phyloP scores from a whole-genome alignment of 1,140 invertebrate genomes.

The Macrobrachium nipponense region DNA sequence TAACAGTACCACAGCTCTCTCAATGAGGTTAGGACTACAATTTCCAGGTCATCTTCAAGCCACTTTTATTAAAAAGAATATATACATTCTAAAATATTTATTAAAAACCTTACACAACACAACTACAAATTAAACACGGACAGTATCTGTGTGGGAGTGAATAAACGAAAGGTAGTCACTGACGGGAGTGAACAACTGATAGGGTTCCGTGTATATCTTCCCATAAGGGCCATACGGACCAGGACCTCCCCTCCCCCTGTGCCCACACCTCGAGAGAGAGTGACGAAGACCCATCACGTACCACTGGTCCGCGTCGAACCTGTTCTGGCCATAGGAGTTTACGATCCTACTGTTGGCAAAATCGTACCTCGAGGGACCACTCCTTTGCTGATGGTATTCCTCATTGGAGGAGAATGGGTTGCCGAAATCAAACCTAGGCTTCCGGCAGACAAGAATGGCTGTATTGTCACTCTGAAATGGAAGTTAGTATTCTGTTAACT shows the following conservation, averaged over 20 bases:
- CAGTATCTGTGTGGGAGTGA: constrained; percentile 25
- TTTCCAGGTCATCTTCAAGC: too few relatives aligned
- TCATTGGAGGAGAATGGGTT: constrained; percentile 6
- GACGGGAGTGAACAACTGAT: constrained; percentile 43
- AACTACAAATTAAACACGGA: too few relatives aligned
- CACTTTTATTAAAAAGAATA: too few relatives aligned
- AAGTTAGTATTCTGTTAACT: neutral
- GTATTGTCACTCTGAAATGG: constrained; percentile 34
- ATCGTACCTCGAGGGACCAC: neutral
- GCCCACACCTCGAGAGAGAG: constrained; percentile 1
- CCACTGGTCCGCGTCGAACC: constrained; percentile 50
- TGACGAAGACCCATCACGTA: constrained; percentile 44
- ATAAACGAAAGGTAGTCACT: constrained; percentile 49
- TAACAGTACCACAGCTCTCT: too few relatives aligned
- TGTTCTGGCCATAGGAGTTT: constrained; percentile 30
- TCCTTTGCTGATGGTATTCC: neutral
- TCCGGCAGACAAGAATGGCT: constrained; percentile 26
- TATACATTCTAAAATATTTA: too few relatives aligned
- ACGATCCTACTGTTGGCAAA: constrained; percentile 30
- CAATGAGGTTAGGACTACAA: too few relatives aligned
- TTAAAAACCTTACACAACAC: too few relatives aligned
- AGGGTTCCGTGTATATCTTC: neutral
- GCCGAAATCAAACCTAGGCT: neutral
- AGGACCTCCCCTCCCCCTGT: neutral
- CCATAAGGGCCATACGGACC: neutral